Evolutionary conservation across 2,888 invertebrate species (phyloP), one percentile per base, ranked within the genome.

Genomic region (Apodemia hepburni): DNA sequence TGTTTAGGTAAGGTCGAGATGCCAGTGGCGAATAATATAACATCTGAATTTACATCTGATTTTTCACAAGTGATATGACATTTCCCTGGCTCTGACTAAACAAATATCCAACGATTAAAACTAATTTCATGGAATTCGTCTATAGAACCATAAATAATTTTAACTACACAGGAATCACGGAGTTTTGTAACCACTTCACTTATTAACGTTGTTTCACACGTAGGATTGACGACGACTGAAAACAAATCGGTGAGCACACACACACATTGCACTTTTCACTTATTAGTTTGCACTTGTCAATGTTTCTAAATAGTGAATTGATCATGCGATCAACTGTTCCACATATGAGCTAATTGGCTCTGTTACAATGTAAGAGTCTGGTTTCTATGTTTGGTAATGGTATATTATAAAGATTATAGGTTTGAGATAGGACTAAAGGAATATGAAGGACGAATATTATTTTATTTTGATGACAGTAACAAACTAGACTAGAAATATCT

Each of bases 161-260:
- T 59, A 18, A 18, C 59, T 18, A 59, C 59, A 59, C 59, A 59
- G 0, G 18, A 59, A 9, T 59, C 59, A n/a, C 42, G 59, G 12
- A 59, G 59, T 59, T 59, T 59, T 12, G 18, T 59, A 11, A 59
- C 59, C 42, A 59, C 59, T 59, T 59, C 59, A 59, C 18, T 59
- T 42, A 59, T 42, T 59, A 59, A 42, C 9, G 12, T 42, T 18
- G 59, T 59, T 59, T 59, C 59, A 59, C 59, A 42, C 18, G 38
- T 59, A 59, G 59, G 59, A 17, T 59, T 59, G 38, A 38, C 57
- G 11, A 27, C 45, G 35, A 62, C 29, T 29, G 33, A 65, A 61
- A 47, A 62, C 42, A 29, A 61, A 15, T 60, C 60, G n/a, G 27
- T 15, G 27, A 59, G 29, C 9, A 60, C n/a, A n/a, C 60, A 60